Base-by-base conservation (phyloP, 2,113 vertebrate genomes). In the Gymnorhina tibicen region DNA sequence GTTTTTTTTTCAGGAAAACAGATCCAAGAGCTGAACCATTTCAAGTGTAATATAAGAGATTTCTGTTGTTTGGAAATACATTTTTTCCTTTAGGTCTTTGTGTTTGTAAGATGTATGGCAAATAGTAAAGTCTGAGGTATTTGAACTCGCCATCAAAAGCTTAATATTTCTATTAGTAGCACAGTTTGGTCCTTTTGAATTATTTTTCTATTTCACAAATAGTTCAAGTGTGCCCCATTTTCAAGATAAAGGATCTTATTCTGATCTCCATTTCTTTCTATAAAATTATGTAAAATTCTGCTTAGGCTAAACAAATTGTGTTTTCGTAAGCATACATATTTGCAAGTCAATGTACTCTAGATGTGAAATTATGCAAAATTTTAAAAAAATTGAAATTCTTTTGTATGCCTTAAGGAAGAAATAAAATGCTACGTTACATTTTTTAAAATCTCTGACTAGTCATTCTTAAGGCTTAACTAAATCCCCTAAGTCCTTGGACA, bases 391-490 rank as follows among this genome's bases (percentile, higher is more conserved):
- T 76, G 32, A 58, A 81, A 22, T 9, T 33, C 79, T 56, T 86
- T 88, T 30, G 13, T 88, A 16, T 84, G 63, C 79, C 52, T 59
- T 75, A 86, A 93, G 52, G 79, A 91, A 88, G 30, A 83, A 85
- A 67, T 79, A 80, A 83, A 81, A 53, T 42, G 24, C 39, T 42
- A 33, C 2, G 3, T 78, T 88, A 44, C 27, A 13, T 86, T 90
- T 96, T 49, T 16, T 26, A 5, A 86, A 87, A 70, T 84, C 78
- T 81, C 7, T 89, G 53, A 46, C 30, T 84, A 68, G 73, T 92
- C 49, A 55, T 83, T 95, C 86, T 75, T 63, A 72, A 93, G 66
- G 68, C 53, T 92, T 81, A 89, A 84, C 68, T 93, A 91, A 94
- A 79, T 93, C 85, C 73, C 46, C 15, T 44, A 84, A 91, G 46